Percentiles rank a stretch among this genome's conserved stretches.
Conservation (phyloP, 92 coral and sea anemone genomes). For the Isaurus tuberculatus region DNA sequence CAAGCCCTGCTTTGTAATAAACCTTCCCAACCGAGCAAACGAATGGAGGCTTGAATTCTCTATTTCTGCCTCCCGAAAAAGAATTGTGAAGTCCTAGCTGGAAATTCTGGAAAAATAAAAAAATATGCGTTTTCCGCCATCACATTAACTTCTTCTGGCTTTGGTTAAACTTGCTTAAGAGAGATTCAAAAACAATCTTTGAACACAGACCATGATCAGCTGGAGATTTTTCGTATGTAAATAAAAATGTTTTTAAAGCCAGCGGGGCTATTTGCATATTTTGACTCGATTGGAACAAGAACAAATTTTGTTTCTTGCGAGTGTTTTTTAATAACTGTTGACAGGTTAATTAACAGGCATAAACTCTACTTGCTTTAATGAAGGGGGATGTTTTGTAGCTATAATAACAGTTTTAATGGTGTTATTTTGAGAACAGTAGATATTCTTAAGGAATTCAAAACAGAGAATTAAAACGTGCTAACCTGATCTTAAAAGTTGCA, state of each 20-base stretch:
- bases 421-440: conserved; percentile 5
- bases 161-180: conserved; percentile 3
- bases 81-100: not conserved
- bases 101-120: not conserved
- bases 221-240: conserved; percentile 11
- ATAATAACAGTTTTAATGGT: not conserved
- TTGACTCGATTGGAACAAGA: not conserved
- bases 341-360: not conserved
- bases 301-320: not conserved
- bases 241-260: not conserved
- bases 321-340: not conserved
- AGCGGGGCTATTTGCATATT: not conserved
- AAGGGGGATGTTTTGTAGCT: not conserved
- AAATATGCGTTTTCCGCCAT: not conserved
- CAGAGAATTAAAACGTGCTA: too few relatives aligned
- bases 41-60: conserved; percentile 29
- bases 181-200: conserved; percentile 1
- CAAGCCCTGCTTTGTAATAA: conserved; percentile 13
- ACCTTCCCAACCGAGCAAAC: conserved; percentile 37
- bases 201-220: conserved; percentile 21
- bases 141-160: not conserved
- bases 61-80: conserved; percentile 20
- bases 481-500: too few relatives aligned
- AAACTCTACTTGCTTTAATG: not conserved
- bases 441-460: too few relatives aligned